Conservation (phyloP, 1,140 invertebrate species). For the Leptonema lineaticorne region DNA sequence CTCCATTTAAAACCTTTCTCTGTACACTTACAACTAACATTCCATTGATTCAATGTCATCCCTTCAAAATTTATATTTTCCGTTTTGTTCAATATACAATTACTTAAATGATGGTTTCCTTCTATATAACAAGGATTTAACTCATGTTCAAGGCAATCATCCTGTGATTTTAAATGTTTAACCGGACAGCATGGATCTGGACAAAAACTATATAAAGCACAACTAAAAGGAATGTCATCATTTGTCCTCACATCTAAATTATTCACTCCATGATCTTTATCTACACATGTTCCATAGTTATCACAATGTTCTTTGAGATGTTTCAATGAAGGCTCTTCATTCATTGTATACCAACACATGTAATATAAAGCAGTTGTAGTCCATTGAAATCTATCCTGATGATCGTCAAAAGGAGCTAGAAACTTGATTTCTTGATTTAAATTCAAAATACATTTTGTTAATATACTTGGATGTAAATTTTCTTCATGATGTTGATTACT, state of each 20-base stretch:
- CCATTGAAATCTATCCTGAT: constrained; percentile 62
- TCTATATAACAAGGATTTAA: constrained; percentile 54
- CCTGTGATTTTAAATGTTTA: constrained; percentile 50
- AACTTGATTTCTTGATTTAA: constrained; percentile 50
- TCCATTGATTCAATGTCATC: constrained; percentile 59
- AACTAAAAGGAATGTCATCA: constrained; percentile 58
- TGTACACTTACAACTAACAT: constrained; percentile 60
- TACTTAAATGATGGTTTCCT: constrained; percentile 38
- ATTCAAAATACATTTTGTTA: constrained; percentile 55
- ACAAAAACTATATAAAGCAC: constrained; percentile 66
- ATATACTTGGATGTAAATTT: too few species aligned
- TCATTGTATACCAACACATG: constrained; percentile 67
- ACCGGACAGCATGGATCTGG: constrained; percentile 64
- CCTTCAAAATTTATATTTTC: constrained; percentile 57
- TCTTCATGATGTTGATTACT: constrained; percentile 43
- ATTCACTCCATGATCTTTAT: constrained; percentile 44
- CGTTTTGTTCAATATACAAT: constrained; percentile 52
- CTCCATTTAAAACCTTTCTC: constrained; percentile 58
- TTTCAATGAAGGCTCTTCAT: constrained; percentile 52
- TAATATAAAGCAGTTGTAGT: constrained; percentile 62
- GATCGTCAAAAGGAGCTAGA: constrained; percentile 58
- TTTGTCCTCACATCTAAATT: constrained; percentile 57
- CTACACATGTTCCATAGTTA: constrained; percentile 61
- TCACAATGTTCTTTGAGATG: constrained; percentile 60
- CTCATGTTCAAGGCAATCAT: constrained; percentile 47